phyloP scores from a whole-genome alignment of 2,888 invertebrate genomes.

The Diplolepis rosae region DNA sequence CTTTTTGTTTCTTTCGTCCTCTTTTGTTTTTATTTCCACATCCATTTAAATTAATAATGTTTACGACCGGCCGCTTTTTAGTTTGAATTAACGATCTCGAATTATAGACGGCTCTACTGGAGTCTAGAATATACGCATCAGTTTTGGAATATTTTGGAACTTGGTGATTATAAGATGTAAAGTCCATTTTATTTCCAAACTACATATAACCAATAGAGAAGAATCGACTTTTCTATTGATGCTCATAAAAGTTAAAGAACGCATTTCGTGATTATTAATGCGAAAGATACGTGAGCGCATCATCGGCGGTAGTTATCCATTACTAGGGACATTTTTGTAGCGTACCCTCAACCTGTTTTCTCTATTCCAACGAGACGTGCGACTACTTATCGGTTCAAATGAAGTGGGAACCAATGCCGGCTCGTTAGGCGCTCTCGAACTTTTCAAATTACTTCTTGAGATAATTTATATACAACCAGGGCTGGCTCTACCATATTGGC shows the following conservation, averaged over 20 bases:
- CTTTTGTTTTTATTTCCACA: too few species aligned
- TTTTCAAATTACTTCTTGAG: constrained; percentile 6
- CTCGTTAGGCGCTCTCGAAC: constrained; percentile 4
- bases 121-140: too few species aligned
- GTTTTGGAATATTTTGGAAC: too few species aligned
- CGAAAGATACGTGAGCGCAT: constrained; percentile 8
- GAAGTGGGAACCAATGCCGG: not conserved
- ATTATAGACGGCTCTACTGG: too few species aligned
- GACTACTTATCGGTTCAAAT: not conserved
- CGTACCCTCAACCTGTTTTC: not conserved
- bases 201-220: not conserved
- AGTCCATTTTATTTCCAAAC: too few species aligned
- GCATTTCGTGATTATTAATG: not conserved
- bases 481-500: too few species aligned
- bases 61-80: too few species aligned
- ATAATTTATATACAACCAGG: constrained; percentile 1
- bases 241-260: not conserved
- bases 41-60: too few species aligned
- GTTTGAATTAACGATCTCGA: too few species aligned
- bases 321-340: not conserved
- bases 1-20: too few species aligned
- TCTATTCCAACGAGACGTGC: not conserved
- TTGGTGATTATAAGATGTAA: too few species aligned
- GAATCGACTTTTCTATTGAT: not conserved
- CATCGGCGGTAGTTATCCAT: not conserved